Percentiles rank a stretch among this genome's conserved stretches.
Evolutionary conservation across 1,140 invertebrate genomes (phyloP).

Genomic region (Lysiphlebus fabarum): DNA sequence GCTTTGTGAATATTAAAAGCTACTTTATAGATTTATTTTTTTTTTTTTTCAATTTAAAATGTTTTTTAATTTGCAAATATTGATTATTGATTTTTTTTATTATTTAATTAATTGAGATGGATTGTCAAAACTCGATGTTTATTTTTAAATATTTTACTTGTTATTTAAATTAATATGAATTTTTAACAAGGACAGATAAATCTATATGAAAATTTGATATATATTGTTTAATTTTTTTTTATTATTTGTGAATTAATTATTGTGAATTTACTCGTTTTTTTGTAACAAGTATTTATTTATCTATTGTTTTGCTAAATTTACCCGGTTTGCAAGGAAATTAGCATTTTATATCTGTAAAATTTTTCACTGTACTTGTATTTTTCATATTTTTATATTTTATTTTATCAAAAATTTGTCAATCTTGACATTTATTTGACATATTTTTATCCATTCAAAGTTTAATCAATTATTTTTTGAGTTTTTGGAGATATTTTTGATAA

Average conservation of each 20-base stretch:
- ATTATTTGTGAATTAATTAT: no score
- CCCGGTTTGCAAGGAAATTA: constrained; percentile 56
- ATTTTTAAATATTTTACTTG: constrained; percentile 20
- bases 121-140: constrained; percentile 40
- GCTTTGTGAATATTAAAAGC: no score
- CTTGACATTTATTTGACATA: constrained; percentile 8
- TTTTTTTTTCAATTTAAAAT: constrained; percentile 2
- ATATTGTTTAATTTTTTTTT: no score
- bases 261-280: no score
- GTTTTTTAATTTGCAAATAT: no score
- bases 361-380: constrained; percentile 40
- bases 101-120: constrained; percentile 45
- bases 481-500: neutral
- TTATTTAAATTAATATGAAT: neutral
- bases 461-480: no score
- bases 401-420: constrained; percentile 37
- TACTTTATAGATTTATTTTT: neutral
- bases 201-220: no score
- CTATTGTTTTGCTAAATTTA: constrained; percentile 39
- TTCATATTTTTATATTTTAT: constrained; percentile 24
- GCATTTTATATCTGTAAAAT: constrained; percentile 53
- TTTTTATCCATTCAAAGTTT: constrained; percentile 22
- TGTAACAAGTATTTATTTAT: no score
- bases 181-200: no score
- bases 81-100: constrained; percentile 27